phyloP scores from a whole-genome alignment of 2,113 vertebrate species.

The Bothrops jararaca region DNA sequence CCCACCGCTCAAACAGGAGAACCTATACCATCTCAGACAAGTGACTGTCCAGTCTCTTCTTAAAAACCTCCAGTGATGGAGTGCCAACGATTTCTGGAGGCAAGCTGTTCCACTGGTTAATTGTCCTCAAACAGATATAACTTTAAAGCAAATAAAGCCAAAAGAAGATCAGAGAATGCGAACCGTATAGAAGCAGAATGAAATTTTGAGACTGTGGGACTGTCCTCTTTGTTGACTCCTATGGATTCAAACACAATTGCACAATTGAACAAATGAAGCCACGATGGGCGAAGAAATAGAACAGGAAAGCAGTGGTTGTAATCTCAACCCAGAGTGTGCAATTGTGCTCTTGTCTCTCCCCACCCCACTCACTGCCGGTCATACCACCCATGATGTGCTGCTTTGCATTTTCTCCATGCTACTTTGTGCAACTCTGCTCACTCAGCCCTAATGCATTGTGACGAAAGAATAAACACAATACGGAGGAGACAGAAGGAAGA shows the following conservation, averaged over 20 bases:
- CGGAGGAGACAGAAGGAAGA: not conserved
- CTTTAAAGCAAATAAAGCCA: not conserved
- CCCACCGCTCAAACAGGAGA: too few relatives aligned
- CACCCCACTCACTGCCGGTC: not conserved
- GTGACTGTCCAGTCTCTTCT: too few relatives aligned
- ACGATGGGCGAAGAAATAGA: not conserved
- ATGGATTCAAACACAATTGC: not conserved
- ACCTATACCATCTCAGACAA: too few relatives aligned
- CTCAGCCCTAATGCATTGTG: not conserved
- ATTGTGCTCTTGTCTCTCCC: not conserved
- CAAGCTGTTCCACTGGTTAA: too few relatives aligned
- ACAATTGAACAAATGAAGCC: not conserved
- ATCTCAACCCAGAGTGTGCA: not conserved
- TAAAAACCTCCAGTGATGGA: too few relatives aligned
- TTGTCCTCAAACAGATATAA: not conserved
- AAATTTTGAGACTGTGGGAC: not conserved
- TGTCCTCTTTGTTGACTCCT: not conserved
- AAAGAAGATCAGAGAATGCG: not conserved
- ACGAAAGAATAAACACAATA: not conserved
- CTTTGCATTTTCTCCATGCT: not conserved
- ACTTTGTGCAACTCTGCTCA: not conserved
- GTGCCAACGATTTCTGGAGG: too few relatives aligned
- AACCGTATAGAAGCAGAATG: not conserved
- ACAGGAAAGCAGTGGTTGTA: constrained; percentile 5
- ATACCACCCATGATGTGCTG: not conserved